Conservation (phyloP, 2,797 vertebrate species). For the Anguilla pacifica region DNA sequence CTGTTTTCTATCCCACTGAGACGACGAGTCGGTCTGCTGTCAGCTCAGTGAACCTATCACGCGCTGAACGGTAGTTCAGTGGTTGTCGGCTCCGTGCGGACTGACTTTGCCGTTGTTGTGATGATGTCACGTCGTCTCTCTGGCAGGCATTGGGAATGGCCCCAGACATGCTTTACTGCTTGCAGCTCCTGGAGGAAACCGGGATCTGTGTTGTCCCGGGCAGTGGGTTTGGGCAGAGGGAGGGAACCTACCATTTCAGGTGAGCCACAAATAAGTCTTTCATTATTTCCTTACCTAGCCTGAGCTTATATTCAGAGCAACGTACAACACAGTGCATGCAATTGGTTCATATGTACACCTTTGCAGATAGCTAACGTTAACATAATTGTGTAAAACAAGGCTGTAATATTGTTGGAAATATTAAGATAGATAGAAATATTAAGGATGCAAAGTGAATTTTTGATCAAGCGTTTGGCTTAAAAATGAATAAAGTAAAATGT, state of each 20-base stretch:
- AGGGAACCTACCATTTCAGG: constrained; percentile 87
- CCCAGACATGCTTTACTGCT: constrained; percentile 88
- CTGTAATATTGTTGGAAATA: neutral
- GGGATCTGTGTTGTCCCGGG: constrained; percentile 88
- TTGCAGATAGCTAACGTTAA: neutral
- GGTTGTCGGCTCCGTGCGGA: neutral
- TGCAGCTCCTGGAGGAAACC: constrained; percentile 83
- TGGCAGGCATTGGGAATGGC: constrained; percentile 75
- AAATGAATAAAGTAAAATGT: neutral
- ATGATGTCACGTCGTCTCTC: neutral
- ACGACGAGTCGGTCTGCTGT: too few relatives aligned
- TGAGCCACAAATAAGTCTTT: constrained; percentile 41
- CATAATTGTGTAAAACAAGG: neutral
- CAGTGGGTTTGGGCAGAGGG: constrained; percentile 84
- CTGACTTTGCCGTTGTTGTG: neutral
- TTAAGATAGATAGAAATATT: neutral
- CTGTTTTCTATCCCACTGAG: too few relatives aligned
- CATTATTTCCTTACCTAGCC: neutral
- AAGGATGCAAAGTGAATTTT: neutral
- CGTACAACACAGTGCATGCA: neutral
- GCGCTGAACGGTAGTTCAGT: too few relatives aligned
- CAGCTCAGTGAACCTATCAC: too few relatives aligned
- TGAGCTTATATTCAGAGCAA: neutral
- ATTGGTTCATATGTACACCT: neutral
- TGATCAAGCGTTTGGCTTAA: neutral